Evolutionary conservation across 2,113 vertebrate species (phyloP), one percentile per base, ranked within the genome.

Genomic region (Psophia crepitans): DNA sequence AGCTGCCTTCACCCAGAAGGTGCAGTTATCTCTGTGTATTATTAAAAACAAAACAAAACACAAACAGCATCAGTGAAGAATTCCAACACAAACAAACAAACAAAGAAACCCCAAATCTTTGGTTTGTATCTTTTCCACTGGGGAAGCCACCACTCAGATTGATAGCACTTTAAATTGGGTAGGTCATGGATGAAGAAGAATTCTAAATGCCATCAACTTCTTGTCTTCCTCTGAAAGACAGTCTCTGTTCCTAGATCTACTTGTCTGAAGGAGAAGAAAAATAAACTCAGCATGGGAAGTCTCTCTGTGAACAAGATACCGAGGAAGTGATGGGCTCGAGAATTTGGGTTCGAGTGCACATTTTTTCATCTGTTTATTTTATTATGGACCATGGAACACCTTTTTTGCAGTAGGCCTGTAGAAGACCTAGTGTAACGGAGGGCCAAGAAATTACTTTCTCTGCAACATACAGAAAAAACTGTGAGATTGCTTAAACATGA

Each of bases 191-290:
- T 76, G 75, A 93, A 79, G 78, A 95, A 32, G 54, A 93, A 66
- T 88, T 94, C 85, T 75, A 91, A 95, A 65, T 24, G 14, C 75
- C 44, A 95, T 85, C 77, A 65, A 68, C 95, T 93, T 86, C 53
- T 95, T 92, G 74, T 91, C 73, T 89, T 76, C 44, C 46, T 77
- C 35, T 93, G 56, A 89, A 94, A 94, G 79, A 86, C 46, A 71
- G 16, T 51, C 70, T 93, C 82, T 84, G 83, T 54, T 90, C 64
- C 46, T 76, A 69, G 28, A 95, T 81, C 39, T 56, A 87, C 70
- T 58, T 61, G 16, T 35, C 71, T 68, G 64, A 49, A 60, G 48
- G 69, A 93, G 63, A 60, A 56, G 26, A 73, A 85, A 85, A 89
- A 88, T 84, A 89, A 89, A 84, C 32, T 37, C 65, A 74, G 33